phyloP scores from a whole-genome alignment of 2,113 vertebrate species.

The Coturnix japonica region DNA sequence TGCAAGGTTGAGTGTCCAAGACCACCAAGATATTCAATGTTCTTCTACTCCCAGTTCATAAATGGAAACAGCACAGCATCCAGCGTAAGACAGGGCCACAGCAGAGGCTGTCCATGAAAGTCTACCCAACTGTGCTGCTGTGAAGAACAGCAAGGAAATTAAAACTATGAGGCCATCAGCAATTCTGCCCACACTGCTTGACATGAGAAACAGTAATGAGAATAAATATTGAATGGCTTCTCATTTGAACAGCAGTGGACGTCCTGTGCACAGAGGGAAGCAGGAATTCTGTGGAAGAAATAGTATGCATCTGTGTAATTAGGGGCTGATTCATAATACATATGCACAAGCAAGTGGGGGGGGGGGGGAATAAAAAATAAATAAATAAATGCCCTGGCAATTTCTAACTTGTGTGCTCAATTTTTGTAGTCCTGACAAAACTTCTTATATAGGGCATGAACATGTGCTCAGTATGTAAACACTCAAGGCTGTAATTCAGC shows the following conservation, averaged over 20 bases:
- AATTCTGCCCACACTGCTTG: neutral
- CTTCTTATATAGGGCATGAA: neutral
- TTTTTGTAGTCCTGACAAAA: neutral
- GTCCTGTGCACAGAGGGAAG: neutral
- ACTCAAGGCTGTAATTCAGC: neutral
- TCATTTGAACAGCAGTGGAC: neutral
- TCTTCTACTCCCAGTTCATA: neutral
- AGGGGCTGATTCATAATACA: slow-evolving; percentile 12
- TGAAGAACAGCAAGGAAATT: neutral
- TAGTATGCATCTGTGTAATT: neutral
- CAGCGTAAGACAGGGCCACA: neutral
- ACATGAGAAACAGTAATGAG: neutral
- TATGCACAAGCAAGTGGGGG: neutral
- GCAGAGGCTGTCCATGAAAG: neutral
- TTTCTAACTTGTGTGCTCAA: neutral
- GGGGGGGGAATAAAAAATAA: too few species aligned
- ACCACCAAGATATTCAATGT: neutral
- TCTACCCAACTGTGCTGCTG: neutral
- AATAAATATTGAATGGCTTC: neutral
- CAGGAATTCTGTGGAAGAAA: slow-evolving; percentile 1
- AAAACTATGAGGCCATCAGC: neutral
- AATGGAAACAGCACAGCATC: neutral
- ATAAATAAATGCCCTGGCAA: neutral
- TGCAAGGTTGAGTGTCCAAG: neutral
- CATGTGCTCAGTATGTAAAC: accelerated